Percentiles rank a stretch among this genome's conserved stretches.
Evolutionary conservation across 2,113 vertebrate genomes (phyloP).

Genomic region (Chroicocephalus ridibundus): DNA sequence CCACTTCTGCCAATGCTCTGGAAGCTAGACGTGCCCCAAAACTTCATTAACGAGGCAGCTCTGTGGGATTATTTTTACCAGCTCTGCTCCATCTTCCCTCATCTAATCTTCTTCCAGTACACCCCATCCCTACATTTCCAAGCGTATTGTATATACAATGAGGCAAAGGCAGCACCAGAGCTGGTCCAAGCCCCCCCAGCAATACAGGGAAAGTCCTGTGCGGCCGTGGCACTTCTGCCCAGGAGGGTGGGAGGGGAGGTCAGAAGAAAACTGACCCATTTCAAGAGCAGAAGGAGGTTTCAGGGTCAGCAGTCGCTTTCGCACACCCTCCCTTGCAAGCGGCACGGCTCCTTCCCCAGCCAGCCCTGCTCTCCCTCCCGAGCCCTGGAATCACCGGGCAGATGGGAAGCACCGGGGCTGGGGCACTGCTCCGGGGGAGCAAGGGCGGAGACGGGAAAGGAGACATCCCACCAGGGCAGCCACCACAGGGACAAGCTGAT

Average conservation of each 20-base stretch:
- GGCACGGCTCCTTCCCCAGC: background rate
- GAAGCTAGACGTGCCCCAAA: background rate
- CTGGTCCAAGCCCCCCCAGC: background rate
- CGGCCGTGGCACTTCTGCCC: accelerated
- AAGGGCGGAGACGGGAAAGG: background rate
- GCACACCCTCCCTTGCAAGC: background rate
- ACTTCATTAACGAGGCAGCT: background rate
- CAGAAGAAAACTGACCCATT: background rate
- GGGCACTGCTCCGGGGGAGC: background rate
- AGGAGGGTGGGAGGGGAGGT: background rate
- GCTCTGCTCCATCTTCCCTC: background rate
- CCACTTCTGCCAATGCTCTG: background rate
- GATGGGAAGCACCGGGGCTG: background rate
- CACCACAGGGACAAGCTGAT: background rate
- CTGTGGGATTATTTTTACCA: background rate
- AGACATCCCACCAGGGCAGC: background rate
- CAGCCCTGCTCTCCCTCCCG: background rate
- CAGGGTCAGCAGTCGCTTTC: background rate
- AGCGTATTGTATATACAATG: accelerated
- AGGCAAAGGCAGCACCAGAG: background rate
- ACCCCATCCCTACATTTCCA: background rate
- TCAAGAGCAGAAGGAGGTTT: background rate
- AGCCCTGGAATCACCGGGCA: background rate
- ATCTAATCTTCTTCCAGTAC: background rate
- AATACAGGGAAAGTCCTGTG: background rate